Base-by-base conservation (phyloP, 2,113 vertebrate genomes). In the Triplophysa tibetana region DNA sequence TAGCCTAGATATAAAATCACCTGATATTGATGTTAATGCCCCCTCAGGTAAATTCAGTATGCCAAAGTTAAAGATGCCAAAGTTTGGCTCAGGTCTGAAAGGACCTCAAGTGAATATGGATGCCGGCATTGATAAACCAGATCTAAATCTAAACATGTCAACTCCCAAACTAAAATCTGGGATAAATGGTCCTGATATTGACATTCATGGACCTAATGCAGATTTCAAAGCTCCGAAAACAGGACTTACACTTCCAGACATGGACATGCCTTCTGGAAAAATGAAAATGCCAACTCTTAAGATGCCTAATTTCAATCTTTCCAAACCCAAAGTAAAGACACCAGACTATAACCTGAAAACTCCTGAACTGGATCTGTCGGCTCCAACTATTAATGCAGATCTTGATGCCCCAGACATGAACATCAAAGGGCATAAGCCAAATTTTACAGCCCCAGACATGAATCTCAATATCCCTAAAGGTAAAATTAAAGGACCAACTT, bases 241-340 rank as follows among this genome's bases (percentile, higher is more conserved):
- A 45, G 16, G 26, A 0, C 65, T 89, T 68, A 81, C 78, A 60
- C 77, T 87, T 33, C 88, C 88, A 24, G 68, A 87, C 81, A 64
- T 86, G 56, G 75, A 70, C 29, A 80, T 81, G 74, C 81, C 84
- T 48, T 87, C 84, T 8, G 61, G 74, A 33, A 90, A 89, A 77
- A 1, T 86, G 0, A 88, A 81, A 72, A 84, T 58, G 75, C 83
- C 85, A 23, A 26, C 78, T 82, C 17, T 88, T 0, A 89, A 85
- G 70, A 68, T 89, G 41, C 88, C 90, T 5, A 80, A 88, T 66
- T 68, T 90, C 38, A 87, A 85, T 0, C 67, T 90, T 63, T 84
- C 86, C 17, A 5, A 62, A 70, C 86, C 77, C 12, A 85, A 82
- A 62, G 19, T 85, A 24, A 78, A 82, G 29, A 61, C 80, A 9